Base-by-base conservation (phyloP, 2,888 invertebrate species). In the Smittia aterrima region DNA sequence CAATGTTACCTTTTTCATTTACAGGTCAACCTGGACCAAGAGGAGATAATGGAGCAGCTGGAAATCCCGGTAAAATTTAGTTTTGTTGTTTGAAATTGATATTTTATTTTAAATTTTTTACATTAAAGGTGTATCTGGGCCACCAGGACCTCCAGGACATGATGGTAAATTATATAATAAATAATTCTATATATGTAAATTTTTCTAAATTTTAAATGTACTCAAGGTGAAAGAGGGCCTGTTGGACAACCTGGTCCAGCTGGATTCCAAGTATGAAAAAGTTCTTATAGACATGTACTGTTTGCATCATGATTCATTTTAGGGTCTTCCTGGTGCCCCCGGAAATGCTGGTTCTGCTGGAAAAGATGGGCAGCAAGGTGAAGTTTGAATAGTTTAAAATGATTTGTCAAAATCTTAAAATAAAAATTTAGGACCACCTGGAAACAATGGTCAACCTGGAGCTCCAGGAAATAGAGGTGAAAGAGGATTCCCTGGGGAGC, bases 331-430 rank as follows among this genome's bases (percentile, higher is more conserved):
- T 18, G 93, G 93, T 75, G 81, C 87, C 41, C 86, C 90, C 38
- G 93, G 93, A 1, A 87, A 86, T 79, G 87, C 90, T 1, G 93
- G 93, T 0, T 80, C 86, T 6, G 86, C 90, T 0, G 93, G 93
- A n/a, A 93, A 92, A 82, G 92, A 93, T 80, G 93, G 93, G 1
- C 90, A 90, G 79, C 82, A 87, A 1, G 93, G 93, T 0, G 79
- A 47, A 6, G 6, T 70, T 22, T 16, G 13, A 68, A 6, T 32
- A n/a, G n/a, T 25, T 22, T 7, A 25, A 54, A 70, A 47, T 47
- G 79, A 53, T 53, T 32, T 32, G 16, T 6, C 32, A 9, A 6
- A 6, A 47, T 16, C 2, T 11, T 47, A n/a, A 47, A n/a, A n/a
- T 47, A 47, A n/a, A n/a, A 47, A 25, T 32, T 54, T 22, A 67